Conservation (phyloP, 2,113 vertebrate genomes). For the Oophaga pumilio region DNA sequence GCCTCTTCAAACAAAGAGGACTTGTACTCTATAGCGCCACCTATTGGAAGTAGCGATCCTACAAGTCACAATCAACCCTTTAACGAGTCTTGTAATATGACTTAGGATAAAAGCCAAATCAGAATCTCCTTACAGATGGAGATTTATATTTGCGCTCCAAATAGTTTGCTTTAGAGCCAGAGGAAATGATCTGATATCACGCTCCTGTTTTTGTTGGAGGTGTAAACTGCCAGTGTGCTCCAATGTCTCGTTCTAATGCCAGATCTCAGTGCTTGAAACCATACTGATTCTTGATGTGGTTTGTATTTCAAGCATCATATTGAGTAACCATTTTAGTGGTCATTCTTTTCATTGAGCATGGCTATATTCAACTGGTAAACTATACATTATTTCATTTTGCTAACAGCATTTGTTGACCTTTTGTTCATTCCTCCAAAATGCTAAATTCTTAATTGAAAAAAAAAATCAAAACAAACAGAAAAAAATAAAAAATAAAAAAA, state of each 20-base stretch:
- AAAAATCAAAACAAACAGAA: too few species aligned
- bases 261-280: conserved; percentile 5
- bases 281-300: conserved; percentile 14
- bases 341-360: background rate
- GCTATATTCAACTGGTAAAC: background rate
- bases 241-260: conserved; percentile 44
- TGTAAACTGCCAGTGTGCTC: conserved; percentile 28
- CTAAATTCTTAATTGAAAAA: too few species aligned
- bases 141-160: conserved; percentile 8
- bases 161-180: conserved; percentile 22
- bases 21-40: too few species aligned
- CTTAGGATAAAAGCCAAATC: too few species aligned
- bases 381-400: background rate
- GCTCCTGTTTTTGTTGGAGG: conserved; percentile 48
- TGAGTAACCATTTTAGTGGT: background rate
- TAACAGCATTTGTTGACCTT: too few species aligned
- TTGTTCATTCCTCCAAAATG: too few species aligned
- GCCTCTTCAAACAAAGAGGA: too few species aligned
- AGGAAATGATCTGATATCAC: conserved; percentile 40
- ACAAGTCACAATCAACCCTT: too few species aligned
- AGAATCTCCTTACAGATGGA: conserved; percentile 29
- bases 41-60: too few species aligned
- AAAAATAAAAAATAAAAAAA: too few species aligned
- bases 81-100: too few species aligned
- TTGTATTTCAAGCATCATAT: background rate